Evolutionary conservation across 2,113 vertebrate genomes (phyloP), one percentile per base, ranked within the genome.

Genomic region (Heterotilapia buettikoferi): DNA sequence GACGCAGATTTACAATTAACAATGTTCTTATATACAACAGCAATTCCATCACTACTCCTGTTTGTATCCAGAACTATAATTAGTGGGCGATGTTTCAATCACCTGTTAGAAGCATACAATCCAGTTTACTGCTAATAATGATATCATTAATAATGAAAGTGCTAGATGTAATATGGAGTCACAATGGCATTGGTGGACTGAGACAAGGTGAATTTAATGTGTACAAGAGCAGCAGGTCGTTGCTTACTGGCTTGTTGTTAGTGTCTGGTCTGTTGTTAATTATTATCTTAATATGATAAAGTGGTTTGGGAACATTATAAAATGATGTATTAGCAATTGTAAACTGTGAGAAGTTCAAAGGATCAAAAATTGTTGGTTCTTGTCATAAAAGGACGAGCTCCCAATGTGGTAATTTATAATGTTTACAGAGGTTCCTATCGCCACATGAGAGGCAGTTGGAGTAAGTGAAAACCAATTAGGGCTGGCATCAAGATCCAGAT

Each of bases 361-460:
- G 40, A 5, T 73, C 40, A 73, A 7, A 73, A 24, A 6, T 45
- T 26, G 40, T 26, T 26, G 68, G 40, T 45, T 45, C 21, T 73
- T 45, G 8, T 45, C 40, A 11, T 45, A 73, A 73, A 73, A 26
- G 68, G 40, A 73, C 14, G 9, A 16, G 40, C 6, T 73, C 40
- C 68, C 21, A 73, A 7, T 26, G 38, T 18, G 68, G 68, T 26
- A 16, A 45, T 45, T 73, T 45, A 73, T 73, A 73, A 73, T 73
- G 40, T 73, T 26, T 73, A 45, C 24, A 26, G 0, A 18, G 68
- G 21, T 26, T 45, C 21, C 68, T 26, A 18, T 45, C 5, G 2
- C 68, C 68, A 26, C 68, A 45, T 26, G 40, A 73, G 21, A 73
- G 68, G 68, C 38, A 73, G 40, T 45, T 73, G 68, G 68, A 73